Percentiles rank a stretch among this genome's conserved stretches.
These are phyloP conservation scores for Geotrypetes seraphini DNA, from an alignment of 2,797 vertebrate species.

Conservation along the genomic window DNA sequence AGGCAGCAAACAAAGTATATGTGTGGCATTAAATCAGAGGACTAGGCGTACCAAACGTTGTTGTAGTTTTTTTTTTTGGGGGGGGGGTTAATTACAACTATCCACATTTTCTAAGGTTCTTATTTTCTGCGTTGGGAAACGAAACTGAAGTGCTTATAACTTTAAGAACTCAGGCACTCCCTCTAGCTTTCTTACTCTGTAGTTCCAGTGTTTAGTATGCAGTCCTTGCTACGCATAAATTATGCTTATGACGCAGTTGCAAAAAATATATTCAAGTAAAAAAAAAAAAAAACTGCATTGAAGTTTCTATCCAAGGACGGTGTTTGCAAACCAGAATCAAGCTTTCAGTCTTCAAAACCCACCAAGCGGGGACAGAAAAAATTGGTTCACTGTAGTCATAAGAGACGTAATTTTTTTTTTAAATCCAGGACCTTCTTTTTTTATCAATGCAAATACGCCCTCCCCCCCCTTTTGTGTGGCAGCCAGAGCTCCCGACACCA, in stretches of 20 bases:
- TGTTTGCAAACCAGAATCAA: constrained; percentile 22
- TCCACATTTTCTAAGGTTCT: not conserved
- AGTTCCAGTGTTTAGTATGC: constrained; percentile 68
- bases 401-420: constrained; percentile 20
- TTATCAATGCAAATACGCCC: constrained; percentile 68
- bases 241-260: constrained; percentile 98
- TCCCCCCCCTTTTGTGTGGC: constrained; percentile 58
- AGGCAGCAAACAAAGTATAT: no score
- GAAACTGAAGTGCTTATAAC: constrained; percentile 20
- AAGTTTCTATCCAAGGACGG: constrained; percentile 44
- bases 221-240: constrained; percentile 94
- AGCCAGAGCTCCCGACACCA: constrained; percentile 61
- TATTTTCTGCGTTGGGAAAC: not conserved
- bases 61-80: no score
- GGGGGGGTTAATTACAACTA: no score
- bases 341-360: constrained; percentile 31
- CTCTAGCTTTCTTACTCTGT: constrained; percentile 61
- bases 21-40: no score
- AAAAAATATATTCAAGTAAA: constrained; percentile 78
- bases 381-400: constrained; percentile 62
- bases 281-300: constrained; percentile 56
- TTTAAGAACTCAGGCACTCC: constrained; percentile 66
- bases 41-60: no score
- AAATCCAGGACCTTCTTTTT: constrained; percentile 37
- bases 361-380: constrained; percentile 48